phyloP scores from a whole-genome alignment of 2,888 invertebrate genomes.

The Oligia strigilis region DNA sequence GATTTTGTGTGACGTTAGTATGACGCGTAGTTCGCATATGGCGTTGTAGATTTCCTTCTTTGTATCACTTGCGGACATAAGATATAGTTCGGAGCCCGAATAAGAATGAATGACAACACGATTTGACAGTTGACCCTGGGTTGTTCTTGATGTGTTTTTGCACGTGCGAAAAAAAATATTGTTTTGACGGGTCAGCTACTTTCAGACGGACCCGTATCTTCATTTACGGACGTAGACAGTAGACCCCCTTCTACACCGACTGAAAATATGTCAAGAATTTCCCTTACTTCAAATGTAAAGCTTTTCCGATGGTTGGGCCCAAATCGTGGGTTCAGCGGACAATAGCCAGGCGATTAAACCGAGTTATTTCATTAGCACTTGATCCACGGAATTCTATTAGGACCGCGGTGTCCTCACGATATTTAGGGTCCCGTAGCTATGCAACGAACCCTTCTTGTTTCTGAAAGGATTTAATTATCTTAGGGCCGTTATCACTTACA shows the following conservation, averaged over 20 bases:
- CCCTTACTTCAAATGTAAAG: constrained; percentile 22
- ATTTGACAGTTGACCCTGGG: not conserved
- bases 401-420: constrained; percentile 58
- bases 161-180: too few relatives aligned
- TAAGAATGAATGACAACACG: not conserved
- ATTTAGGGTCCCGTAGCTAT: constrained; percentile 61
- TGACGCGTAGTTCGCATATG: too few relatives aligned
- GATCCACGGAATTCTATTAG: constrained; percentile 74
- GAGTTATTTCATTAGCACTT: constrained; percentile 81
- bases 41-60: too few relatives aligned
- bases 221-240: not conserved
- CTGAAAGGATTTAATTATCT: constrained; percentile 48
- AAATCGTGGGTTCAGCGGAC: constrained; percentile 64
- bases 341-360: constrained; percentile 76
- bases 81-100: not conserved
- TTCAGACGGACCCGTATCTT: not conserved
- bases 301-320: constrained; percentile 45
- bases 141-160: too few relatives aligned
- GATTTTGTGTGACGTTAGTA: too few relatives aligned
- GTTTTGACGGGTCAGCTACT: not conserved
- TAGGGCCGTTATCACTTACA: not conserved
- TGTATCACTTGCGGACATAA: not conserved
- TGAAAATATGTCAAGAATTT: constrained; percentile 6
- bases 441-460: constrained; percentile 36
- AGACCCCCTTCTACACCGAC: not conserved